These are phyloP conservation scores for Ceratitis capitata DNA, from an alignment of 1,140 invertebrate species.

Conservation along the genomic window DNA sequence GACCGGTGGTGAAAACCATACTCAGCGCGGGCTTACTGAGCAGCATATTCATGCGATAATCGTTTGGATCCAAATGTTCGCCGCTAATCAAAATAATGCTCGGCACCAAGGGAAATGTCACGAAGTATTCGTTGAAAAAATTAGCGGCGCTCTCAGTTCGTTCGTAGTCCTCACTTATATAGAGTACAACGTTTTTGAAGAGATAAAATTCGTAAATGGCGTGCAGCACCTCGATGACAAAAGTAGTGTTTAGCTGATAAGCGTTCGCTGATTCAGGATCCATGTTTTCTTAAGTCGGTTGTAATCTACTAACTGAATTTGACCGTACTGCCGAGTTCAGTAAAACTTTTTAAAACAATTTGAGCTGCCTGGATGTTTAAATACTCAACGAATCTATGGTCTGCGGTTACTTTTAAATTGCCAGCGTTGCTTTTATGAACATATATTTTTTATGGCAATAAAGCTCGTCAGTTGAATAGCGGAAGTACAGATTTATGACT, in stretches of 20 bases:
- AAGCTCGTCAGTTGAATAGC: no score
- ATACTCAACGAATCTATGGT: no score
- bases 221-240: slow-evolving; percentile 50
- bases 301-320: no score
- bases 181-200: slow-evolving; percentile 58
- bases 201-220: slow-evolving; percentile 48
- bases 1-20: slow-evolving; percentile 51
- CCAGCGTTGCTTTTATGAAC: neutral
- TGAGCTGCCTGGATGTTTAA: neutral
- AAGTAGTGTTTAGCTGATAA: slow-evolving; percentile 46
- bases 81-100: slow-evolving; percentile 47
- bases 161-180: slow-evolving; percentile 53
- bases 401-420: neutral
- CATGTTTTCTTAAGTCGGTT: no score
- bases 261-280: no score
- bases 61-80: neutral
- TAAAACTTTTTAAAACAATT: neutral
- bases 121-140: slow-evolving; percentile 53
- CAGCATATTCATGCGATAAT: slow-evolving; percentile 45
- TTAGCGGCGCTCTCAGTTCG: slow-evolving; percentile 39
- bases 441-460: neutral
- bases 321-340: neutral
- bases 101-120: slow-evolving; percentile 48
- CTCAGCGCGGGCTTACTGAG: slow-evolving; percentile 56
- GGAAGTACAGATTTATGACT: neutral